A percentile compares a stretch with the other conserved stretches of the same genome.
These are phyloP conservation scores for Ophion costatus DNA, from an alignment of 2,888 invertebrate genomes.

Conservation along the genomic window DNA sequence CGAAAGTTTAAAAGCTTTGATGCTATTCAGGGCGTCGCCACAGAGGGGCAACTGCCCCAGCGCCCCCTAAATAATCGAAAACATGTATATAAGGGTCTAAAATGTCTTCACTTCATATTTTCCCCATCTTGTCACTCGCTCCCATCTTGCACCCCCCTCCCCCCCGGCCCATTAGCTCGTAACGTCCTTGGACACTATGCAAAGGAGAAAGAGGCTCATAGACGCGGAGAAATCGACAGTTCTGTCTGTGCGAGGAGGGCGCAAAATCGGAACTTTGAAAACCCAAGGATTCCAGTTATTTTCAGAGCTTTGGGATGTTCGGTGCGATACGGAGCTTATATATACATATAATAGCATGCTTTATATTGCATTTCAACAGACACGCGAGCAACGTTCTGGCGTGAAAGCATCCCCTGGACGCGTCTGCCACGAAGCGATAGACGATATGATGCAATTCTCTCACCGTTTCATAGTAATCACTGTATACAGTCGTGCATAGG, in stretches of 20 bases:
- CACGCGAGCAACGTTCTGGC: conserved; percentile 26
- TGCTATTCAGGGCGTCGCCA: background rate
- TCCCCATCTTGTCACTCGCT: too few species aligned
- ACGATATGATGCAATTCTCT: conserved; percentile 55
- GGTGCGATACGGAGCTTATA: conserved; percentile 19
- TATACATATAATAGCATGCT: conserved; percentile 1
- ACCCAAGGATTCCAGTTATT: conserved; percentile 32
- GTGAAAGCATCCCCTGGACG: conserved; percentile 57
- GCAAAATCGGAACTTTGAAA: conserved; percentile 25
- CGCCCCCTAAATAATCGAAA: too few species aligned
- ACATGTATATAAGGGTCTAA: too few species aligned
- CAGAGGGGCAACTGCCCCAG: background rate
- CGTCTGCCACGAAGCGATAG: conserved; percentile 64
- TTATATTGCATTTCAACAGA: conserved; percentile 36
- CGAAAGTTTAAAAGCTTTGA: background rate
- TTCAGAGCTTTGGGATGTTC: conserved; percentile 23
- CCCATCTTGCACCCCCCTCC: background rate
- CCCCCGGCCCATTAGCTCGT: background rate
- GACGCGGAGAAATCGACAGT: conserved; percentile 28
- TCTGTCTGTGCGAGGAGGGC: conserved; percentile 7
- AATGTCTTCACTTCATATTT: too few species aligned
- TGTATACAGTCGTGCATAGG: conserved; percentile 12
- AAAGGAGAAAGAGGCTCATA: background rate
- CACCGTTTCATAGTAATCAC: conserved; percentile 36
- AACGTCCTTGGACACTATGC: background rate